Evolutionary conservation across 2,797 vertebrate genomes (phyloP).

Genomic region (Fistularia commersonii): DNA sequence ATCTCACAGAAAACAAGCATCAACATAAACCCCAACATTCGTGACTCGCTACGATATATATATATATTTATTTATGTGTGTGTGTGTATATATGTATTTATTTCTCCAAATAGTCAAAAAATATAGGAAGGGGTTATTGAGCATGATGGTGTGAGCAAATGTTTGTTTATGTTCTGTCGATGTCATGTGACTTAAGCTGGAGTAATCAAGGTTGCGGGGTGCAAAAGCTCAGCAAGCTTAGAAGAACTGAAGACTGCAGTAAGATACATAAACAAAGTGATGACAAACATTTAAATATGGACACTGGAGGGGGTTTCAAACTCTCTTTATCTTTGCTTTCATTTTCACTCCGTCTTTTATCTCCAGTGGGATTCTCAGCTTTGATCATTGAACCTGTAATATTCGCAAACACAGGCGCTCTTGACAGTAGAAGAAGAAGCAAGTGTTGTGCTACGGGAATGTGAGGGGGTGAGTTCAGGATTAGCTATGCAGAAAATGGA

Average conservation of each 20-base stretch:
- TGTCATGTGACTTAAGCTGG: conserved; percentile 34
- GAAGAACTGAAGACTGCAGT: conserved; percentile 30
- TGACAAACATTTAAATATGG: conserved; percentile 61
- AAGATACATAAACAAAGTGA: conserved; percentile 57
- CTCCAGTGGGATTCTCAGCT: conserved; percentile 47
- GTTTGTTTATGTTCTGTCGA: conserved; percentile 1
- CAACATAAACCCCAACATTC: no score
- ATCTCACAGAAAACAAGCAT: no score
- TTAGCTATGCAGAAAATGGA: conserved; percentile 69
- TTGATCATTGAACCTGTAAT: conserved; percentile 71
- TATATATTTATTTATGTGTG: no score
- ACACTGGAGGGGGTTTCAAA: conserved; percentile 52
- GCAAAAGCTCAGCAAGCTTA: conserved; percentile 19
- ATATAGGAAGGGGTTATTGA: no score
- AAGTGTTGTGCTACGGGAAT: conserved; percentile 50
- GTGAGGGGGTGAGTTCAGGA: conserved; percentile 59
- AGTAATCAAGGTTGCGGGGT: conserved; percentile 36
- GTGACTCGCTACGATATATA: no score
- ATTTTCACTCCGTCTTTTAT: conserved; percentile 53
- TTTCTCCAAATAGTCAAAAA: no score
- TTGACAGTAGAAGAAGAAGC: conserved; percentile 58
- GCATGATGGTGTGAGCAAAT: no score
- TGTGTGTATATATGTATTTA: no score
- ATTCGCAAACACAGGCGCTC: conserved; percentile 50
- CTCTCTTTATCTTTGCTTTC: conserved; percentile 54